Conservation (phyloP, 2,888 invertebrate genomes). For the Mimas tiliae region DNA sequence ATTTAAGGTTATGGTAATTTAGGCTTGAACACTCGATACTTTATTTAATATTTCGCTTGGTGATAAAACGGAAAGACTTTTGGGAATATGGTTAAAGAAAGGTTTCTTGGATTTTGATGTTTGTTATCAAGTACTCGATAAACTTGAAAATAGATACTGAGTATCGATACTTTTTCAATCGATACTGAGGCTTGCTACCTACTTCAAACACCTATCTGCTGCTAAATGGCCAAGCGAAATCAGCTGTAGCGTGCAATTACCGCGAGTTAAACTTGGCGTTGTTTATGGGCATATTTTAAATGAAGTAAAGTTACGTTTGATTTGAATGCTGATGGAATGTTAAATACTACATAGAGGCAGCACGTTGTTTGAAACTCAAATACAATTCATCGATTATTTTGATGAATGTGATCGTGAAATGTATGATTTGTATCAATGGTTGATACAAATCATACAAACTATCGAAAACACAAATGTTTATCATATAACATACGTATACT, state of each 20-base stretch:
- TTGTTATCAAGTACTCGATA: too few relatives aligned
- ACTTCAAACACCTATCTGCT: neutral
- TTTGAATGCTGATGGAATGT: constrained; percentile 11
- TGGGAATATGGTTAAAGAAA: too few relatives aligned
- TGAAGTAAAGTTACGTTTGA: constrained; percentile 11
- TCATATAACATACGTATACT: neutral
- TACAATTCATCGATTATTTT: neutral
- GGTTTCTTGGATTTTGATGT: too few relatives aligned
- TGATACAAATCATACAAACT: too few relatives aligned
- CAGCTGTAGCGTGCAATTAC: neutral
- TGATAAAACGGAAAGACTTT: too few relatives aligned
- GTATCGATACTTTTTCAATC: neutral
- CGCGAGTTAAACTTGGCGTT: constrained; percentile 7
- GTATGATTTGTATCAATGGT: too few relatives aligned
- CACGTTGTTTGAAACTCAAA: neutral
- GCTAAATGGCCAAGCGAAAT: constrained; percentile 5
- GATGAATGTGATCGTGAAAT: neutral
- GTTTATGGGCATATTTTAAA: constrained; percentile 1
- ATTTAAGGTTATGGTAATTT: neutral
- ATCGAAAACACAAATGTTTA: too few relatives aligned
- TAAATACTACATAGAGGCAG: neutral
- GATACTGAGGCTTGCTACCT: too few relatives aligned
- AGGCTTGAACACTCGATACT: too few relatives aligned
- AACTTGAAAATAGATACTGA: too few relatives aligned
- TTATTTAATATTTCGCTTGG: too few relatives aligned